A percentile compares a stretch with the other conserved stretches of the same genome.
These are phyloP conservation scores for Puntigrus tetrazona DNA, from an alignment of 2,113 vertebrate genomes.

Conservation along the genomic window DNA sequence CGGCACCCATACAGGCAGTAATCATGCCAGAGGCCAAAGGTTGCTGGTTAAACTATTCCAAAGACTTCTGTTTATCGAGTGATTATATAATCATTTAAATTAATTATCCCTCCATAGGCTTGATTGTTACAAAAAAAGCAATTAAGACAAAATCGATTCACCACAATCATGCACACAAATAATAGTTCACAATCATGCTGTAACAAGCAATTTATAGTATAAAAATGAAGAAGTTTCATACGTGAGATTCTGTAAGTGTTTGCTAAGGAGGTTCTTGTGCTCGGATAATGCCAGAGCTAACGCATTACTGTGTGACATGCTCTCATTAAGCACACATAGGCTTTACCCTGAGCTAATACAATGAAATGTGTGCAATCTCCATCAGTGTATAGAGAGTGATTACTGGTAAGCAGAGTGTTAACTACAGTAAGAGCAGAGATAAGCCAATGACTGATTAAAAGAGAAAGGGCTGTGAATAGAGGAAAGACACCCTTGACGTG, in stretches of 20 bases:
- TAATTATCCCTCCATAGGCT: background rate
- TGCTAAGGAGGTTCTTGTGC: background rate
- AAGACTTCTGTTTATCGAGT: background rate
- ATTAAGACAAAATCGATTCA: background rate
- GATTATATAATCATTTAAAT: background rate
- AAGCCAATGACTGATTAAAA: slow-evolving; percentile 39
- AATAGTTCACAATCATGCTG: background rate
- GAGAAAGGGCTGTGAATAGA: background rate
- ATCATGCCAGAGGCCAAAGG: slow-evolving; percentile 25
- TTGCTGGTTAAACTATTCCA: background rate
- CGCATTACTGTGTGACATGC: background rate
- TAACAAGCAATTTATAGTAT: background rate
- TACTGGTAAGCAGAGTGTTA: slow-evolving; percentile 24
- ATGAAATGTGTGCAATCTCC: background rate
- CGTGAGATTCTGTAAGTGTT: background rate
- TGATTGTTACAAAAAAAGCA: background rate
- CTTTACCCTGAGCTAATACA: slow-evolving; percentile 13
- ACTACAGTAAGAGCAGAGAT: slow-evolving; percentile 35
- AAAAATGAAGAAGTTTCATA: background rate
- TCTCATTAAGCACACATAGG: slow-evolving; percentile 4
- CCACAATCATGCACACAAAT: background rate
- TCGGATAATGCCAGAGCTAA: slow-evolving; percentile 7
- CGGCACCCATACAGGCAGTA: background rate
- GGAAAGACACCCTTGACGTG: background rate
- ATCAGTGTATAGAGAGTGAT: background rate